Base-by-base conservation (phyloP, 1,140 invertebrate species). In the Camponotus vicinus region DNA sequence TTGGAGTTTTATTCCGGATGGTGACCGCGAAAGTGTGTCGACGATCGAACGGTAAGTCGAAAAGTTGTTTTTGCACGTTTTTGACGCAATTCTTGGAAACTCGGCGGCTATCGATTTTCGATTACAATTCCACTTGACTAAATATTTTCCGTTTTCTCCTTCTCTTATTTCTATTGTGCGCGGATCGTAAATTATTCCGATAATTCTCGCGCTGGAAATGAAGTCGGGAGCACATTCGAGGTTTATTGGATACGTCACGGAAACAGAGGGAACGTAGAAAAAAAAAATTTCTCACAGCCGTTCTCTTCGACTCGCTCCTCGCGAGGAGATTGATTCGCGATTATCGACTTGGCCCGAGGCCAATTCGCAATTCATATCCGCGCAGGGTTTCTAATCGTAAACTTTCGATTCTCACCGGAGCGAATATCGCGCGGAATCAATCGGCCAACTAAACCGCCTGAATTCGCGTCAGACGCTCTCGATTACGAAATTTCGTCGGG, bases 401-500 rank as follows among this genome's bases (percentile, higher is more conserved):
- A 73, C 69, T 83, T 61, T 61, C 69, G 21, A 73, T 61, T 73
- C 55, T 21, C 55, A 5, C 27, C 55, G 52, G 18, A 52, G 49
- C 45, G 79, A 42, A 71, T 71, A 82, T 71, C 78, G 21, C 21
- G 45, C 27, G 15, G 21, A 8, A 71, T 82, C 79, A 82, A 73
- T 82, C 79, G 66, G 45, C 13, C 45, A 8, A 27, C 11, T 42
- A 45, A 78, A 52, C 40, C 32, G n/a, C 2, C 67, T 37, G 45
- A 71, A 82, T 66, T 59, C 64, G 64, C 37, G 52, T 82, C 67
- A n/a, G 63, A 34, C 45, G 34, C 21, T 67, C 37, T 71, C 49
- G 79, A 82, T 82, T 82, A 82, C 79, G 79, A 80, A 80, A 80
- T 69, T 80, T 80, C 78, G 37, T 15, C 66, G 21, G 18, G 34